Conservation (phyloP, 2,113 vertebrate species). For the Hippolais icterina region DNA sequence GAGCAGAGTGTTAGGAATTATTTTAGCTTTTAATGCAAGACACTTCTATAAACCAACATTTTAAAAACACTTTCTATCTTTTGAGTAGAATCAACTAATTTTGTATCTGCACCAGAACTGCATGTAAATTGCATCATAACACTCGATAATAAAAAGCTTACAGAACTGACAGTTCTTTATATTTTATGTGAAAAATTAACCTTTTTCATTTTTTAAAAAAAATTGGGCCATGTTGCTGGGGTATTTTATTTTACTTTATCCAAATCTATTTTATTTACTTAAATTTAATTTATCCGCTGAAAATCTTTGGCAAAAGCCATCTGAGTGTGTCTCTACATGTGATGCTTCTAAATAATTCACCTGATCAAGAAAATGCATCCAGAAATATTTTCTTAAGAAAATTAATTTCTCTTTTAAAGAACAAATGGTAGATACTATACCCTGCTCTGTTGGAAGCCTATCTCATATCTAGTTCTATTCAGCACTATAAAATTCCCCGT, state of each 20-base stretch:
- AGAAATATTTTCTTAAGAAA: neutral
- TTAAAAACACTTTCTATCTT: neutral
- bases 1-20: neutral
- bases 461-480: neutral
- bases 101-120: neutral
- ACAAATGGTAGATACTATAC: neutral
- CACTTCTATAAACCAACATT: neutral
- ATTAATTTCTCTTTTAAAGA: neutral
- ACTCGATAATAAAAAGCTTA: neutral
- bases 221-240: neutral
- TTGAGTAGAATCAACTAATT: neutral
- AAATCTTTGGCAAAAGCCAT: accelerated
- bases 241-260: neutral
- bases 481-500: neutral
- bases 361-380: neutral
- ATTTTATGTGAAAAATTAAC: neutral
- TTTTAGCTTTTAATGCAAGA: neutral
- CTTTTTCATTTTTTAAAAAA: neutral
- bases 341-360: neutral
- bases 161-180: neutral
- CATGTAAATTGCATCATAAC: neutral
- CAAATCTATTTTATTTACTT: neutral
- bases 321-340: neutral
- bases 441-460: neutral
- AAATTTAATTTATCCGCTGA: neutral